Conservation (phyloP, 1,140 invertebrate species). For the Gonioctena quinquepunctata region DNA sequence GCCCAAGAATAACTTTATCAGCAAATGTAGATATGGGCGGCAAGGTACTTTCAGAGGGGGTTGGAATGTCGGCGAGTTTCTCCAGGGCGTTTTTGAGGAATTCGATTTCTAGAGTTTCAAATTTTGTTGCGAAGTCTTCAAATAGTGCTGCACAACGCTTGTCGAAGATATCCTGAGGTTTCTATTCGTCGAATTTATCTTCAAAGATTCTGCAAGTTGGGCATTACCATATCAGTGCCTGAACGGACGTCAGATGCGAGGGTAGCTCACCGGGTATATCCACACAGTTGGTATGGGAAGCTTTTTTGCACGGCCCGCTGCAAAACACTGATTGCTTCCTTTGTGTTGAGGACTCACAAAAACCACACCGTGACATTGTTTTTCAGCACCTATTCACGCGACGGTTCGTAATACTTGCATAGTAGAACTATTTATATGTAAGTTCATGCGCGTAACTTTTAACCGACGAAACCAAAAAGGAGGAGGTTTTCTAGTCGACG, state of each 20-base stretch:
- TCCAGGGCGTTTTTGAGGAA: background rate
- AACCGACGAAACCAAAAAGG: no score
- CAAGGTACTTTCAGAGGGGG: background rate
- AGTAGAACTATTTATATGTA: no score
- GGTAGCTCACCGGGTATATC: background rate
- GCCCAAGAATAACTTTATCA: no score
- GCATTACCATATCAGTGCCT: background rate
- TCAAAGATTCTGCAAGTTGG: background rate
- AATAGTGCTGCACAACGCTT: background rate
- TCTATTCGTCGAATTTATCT: background rate
- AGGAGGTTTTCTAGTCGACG: no score
- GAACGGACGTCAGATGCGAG: no score
- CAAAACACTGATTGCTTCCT: no score
- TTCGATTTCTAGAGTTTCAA: background rate
- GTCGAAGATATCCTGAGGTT: background rate
- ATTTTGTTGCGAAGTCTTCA: background rate
- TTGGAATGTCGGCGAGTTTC: background rate
- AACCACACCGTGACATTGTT: no score
- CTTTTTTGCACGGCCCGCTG: background rate
- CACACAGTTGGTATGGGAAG: background rate
- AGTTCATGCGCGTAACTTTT: no score
- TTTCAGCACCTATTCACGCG: no score
- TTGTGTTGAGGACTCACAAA: no score
- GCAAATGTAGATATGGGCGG: no score
- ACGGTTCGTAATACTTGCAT: no score